A percentile compares a stretch with the other conserved stretches of the same genome.
Conservation (phyloP, 1,140 invertebrate species). For the Olivierus martensii region DNA sequence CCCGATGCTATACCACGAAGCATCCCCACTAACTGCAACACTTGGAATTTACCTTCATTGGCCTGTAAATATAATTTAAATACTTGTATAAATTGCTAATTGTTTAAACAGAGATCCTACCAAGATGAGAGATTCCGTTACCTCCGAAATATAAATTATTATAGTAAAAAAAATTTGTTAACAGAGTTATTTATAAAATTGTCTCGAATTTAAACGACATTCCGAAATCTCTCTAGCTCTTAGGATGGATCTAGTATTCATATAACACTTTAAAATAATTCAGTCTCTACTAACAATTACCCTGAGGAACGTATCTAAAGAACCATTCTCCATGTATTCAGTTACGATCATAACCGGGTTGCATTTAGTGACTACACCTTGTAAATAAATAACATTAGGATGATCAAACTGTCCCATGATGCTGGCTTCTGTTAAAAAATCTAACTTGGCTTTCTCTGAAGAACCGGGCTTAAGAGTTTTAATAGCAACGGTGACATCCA, state of each 20-base stretch:
- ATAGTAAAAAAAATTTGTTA: too few species aligned
- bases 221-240: too few species aligned
- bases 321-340: constrained; percentile 99
- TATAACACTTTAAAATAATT: too few species aligned
- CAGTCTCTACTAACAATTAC: constrained; percentile 30
- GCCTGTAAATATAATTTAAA: too few species aligned
- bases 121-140: too few species aligned
- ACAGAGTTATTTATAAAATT: too few species aligned
- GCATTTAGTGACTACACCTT: constrained; percentile 95
- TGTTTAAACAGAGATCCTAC: too few species aligned
- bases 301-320: constrained; percentile 89
- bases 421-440: constrained; percentile 86
- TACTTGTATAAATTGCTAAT: too few species aligned
- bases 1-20: constrained; percentile 90
- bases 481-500: constrained; percentile 69
- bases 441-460: constrained; percentile 84
- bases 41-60: constrained; percentile 94
- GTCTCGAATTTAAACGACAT: too few species aligned
- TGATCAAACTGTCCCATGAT: constrained; percentile 99
- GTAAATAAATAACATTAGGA: constrained; percentile 96
- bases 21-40: constrained; percentile 92
- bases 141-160: too few species aligned
- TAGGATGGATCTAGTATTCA: too few species aligned
- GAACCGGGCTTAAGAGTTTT: constrained; percentile 92
- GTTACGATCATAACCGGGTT: constrained; percentile 99